Evolutionary conservation across 2,888 invertebrate genomes (phyloP).

Genomic region (Diachrysia chrysitis): DNA sequence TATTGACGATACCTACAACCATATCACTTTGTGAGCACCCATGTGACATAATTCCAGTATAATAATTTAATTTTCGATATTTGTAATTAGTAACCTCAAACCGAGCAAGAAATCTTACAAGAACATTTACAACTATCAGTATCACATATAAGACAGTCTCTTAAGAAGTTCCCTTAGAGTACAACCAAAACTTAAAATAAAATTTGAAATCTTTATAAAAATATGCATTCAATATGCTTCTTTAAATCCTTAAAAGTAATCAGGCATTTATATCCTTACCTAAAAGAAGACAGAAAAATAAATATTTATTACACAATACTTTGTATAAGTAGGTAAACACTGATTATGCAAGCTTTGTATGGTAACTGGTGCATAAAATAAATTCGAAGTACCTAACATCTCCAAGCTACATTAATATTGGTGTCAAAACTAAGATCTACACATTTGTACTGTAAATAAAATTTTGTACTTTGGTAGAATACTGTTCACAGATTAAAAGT

Average conservation of each 20-base stretch:
- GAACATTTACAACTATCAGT: constrained; percentile 74
- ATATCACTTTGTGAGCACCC: constrained; percentile 57
- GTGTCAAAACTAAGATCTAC: constrained; percentile 52
- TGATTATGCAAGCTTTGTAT: constrained; percentile 41
- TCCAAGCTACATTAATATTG: constrained; percentile 34
- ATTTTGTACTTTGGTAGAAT: constrained; percentile 62
- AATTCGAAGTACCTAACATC: constrained; percentile 35
- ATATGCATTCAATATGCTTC: constrained; percentile 63
- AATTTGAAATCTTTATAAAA: constrained; percentile 65
- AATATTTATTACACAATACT: constrained; percentile 48
- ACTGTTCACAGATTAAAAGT: constrained; percentile 57
- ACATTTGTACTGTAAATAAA: constrained; percentile 64
- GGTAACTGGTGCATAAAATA: constrained; percentile 53
- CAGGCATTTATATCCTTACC: constrained; percentile 57
- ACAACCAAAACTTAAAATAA: constrained; percentile 70
- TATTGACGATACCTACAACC: constrained; percentile 46
- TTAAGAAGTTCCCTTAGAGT: constrained; percentile 74
- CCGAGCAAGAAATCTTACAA: constrained; percentile 60
- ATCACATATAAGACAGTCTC: constrained; percentile 82
- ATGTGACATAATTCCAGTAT: constrained; percentile 50
- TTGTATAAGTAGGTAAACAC: constrained; percentile 27
- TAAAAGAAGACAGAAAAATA: constrained; percentile 52
- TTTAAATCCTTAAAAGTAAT: constrained; percentile 60
- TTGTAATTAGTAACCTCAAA: constrained; percentile 53
- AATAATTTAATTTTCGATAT: constrained; percentile 52